A percentile compares a stretch with the other conserved stretches of the same genome.
Conservation (phyloP, 2,888 invertebrate genomes). For the Uloborus plumipes region DNA sequence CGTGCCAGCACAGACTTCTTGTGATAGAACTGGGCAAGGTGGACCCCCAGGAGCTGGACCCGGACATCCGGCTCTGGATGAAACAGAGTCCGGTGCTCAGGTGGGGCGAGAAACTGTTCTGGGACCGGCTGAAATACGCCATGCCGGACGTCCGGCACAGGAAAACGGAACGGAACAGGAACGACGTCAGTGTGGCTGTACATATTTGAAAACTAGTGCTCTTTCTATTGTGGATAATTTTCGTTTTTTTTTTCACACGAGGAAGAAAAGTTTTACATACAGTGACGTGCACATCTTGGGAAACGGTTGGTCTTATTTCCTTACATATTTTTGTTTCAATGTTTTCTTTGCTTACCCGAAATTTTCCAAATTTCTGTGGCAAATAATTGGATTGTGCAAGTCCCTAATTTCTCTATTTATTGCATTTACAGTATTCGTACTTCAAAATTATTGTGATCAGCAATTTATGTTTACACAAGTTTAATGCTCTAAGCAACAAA, state of each 20-base stretch:
- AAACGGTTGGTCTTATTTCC: slow-evolving; percentile 43
- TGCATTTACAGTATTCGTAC: too few relatives aligned
- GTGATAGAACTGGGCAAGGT: slow-evolving; percentile 61
- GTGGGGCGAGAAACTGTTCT: slow-evolving; percentile 92
- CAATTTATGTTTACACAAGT: too few relatives aligned
- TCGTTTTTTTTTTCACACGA: slow-evolving; percentile 13
- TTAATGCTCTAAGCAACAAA: too few relatives aligned
- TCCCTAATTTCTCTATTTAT: too few relatives aligned
- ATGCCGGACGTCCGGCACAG: slow-evolving; percentile 77
- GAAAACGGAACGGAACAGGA: slow-evolving; percentile 59
- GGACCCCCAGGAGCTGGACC: slow-evolving; percentile 81
- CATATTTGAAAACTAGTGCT: slow-evolving; percentile 77
- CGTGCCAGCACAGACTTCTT: slow-evolving; percentile 60
- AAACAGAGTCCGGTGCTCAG: slow-evolving; percentile 87
- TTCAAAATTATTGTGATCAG: too few relatives aligned
- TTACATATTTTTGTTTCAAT: slow-evolving; percentile 21
- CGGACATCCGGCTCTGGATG: slow-evolving; percentile 87
- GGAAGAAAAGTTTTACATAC: not conserved
- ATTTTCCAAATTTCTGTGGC: not conserved
- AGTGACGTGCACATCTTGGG: slow-evolving; percentile 34
- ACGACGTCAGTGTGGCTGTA: slow-evolving; percentile 79
- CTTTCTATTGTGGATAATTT: slow-evolving; percentile 18
- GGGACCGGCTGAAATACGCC: slow-evolving; percentile 91
- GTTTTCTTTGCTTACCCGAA: not conserved
- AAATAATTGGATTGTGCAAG: too few relatives aligned